A percentile compares a stretch with the other conserved stretches of the same genome.
These are phyloP conservation scores for Conus betulinus DNA, from an alignment of 1,140 invertebrate species.

Conservation along the genomic window DNA sequence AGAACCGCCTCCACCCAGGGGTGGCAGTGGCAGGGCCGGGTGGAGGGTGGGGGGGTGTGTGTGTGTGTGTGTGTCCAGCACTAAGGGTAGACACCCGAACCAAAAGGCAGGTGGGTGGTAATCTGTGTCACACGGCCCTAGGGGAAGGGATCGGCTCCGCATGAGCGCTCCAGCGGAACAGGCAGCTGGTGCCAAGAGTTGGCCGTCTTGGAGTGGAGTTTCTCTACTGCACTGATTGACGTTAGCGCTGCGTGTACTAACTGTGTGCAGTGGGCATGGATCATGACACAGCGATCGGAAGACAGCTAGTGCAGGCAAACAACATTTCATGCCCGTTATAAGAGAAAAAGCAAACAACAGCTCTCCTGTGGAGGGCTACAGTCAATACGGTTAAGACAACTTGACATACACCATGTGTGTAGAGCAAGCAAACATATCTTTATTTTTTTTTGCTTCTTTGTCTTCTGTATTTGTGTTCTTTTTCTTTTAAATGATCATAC, in stretches of 20 bases:
- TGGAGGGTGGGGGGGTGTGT: too few species aligned
- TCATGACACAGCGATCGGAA: not conserved
- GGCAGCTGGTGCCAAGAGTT: not conserved
- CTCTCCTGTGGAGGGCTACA: not conserved
- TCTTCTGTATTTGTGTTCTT: too few species aligned
- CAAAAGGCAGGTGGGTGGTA: not conserved
- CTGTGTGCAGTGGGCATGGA: not conserved
- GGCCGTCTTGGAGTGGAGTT: not conserved
- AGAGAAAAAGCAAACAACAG: not conserved
- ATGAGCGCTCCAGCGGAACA: not conserved
- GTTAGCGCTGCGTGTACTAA: too few species aligned
- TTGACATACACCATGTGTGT: too few species aligned
- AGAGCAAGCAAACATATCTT: too few species aligned
- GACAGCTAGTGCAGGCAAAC: not conserved
- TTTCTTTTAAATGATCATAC: too few species aligned
- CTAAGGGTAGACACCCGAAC: not conserved
- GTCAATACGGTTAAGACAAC: too few species aligned
- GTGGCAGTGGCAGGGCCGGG: not conserved
- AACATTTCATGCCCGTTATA: not conserved
- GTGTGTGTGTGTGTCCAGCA: too few species aligned
- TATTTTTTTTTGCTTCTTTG: too few species aligned
- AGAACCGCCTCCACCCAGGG: too few species aligned
- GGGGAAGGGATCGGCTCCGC: not conserved
- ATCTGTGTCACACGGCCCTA: too few species aligned
- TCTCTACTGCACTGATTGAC: too few species aligned